Evolutionary conservation across 2,888 invertebrate species (phyloP), one percentile per base, ranked within the genome.

Genomic region (Clusia tigrina): DNA sequence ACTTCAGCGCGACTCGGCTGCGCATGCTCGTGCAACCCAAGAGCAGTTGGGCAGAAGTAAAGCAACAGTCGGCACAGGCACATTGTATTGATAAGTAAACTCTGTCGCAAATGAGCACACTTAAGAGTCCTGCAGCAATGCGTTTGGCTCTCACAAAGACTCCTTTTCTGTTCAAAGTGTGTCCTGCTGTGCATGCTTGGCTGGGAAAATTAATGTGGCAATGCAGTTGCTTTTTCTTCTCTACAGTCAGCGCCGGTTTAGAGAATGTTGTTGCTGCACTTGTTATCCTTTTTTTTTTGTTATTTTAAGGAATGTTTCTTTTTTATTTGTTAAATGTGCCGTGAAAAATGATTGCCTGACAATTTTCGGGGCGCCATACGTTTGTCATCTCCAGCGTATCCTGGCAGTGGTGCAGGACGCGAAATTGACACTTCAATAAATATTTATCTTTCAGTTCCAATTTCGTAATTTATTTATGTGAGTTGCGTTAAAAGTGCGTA

Each of bases 361-460:
- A 62, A 26, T 32, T 60, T 38, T 42, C 24, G 20, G 53, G 66
- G 64, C 66, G 66, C 66, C 66, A 66, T n/a, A 24, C 26, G 12
- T 54, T 54, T 24, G 38, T 25, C 46, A 20, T 42, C 55, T 26
- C 18, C 23, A 3, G 52, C 18, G 12, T 25, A 22, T 26, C 56
- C 37, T 37, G 15, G 23, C 22, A n/a, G 37, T 5, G 48, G 6
- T 10, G 42, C 9, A 48, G 18, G 20, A 6, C 15, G 6, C 20
- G 6, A 48, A 48, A 20, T 48, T 48, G 48, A 48, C 48, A 20
- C 48, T 20, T 22, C 18, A 20, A 48, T 18, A 18, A 9, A 20
- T 48, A 20, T 48, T 18, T 48, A 42, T 12, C 32, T 9, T 12
- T 6, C 32, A 32, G 32, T 12, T 6, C 6, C 6, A 9, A 9